phyloP scores from a whole-genome alignment of 2,888 invertebrate genomes.

The Drosophila cyrtoloma region DNA sequence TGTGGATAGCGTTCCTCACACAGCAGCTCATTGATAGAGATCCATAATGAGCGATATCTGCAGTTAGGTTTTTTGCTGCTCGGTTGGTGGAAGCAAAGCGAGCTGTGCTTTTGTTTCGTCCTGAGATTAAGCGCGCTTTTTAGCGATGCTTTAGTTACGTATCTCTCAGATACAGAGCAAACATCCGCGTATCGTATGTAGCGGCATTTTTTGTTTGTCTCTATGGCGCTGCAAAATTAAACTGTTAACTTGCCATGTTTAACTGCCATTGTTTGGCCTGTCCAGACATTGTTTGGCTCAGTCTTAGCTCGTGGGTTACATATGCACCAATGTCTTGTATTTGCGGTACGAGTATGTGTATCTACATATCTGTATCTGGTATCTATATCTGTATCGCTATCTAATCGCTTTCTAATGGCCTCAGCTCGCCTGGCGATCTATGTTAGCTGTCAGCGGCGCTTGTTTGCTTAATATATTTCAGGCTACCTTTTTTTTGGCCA shows the following conservation, averaged over 20 bases:
- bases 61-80: slow-evolving; percentile 42
- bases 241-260: slow-evolving; percentile 82
- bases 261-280: slow-evolving; percentile 80
- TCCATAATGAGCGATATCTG: slow-evolving; percentile 81
- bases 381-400: slow-evolving; percentile 77
- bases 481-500: slow-evolving; percentile 39
- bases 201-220: slow-evolving; percentile 71
- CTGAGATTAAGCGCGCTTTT: slow-evolving; percentile 75
- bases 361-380: slow-evolving; percentile 48
- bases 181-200: slow-evolving; percentile 66
- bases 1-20: slow-evolving; percentile 34
- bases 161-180: slow-evolving; percentile 67
- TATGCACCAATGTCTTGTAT: slow-evolving; percentile 51
- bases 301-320: slow-evolving; percentile 71
- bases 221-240: slow-evolving; percentile 68
- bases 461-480: slow-evolving; percentile 79
- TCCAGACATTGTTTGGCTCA: slow-evolving; percentile 58
- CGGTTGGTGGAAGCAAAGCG: slow-evolving; percentile 2
- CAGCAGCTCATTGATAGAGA: slow-evolving; percentile 71
- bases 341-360: slow-evolving; percentile 30
- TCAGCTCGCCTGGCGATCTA: slow-evolving; percentile 74
- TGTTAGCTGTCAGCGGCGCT: slow-evolving; percentile 75
- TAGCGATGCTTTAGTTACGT: slow-evolving; percentile 56
- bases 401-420: slow-evolving; percentile 81
- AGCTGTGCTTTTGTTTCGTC: slow-evolving; percentile 71